Evolutionary conservation across 2,888 invertebrate species (phyloP), one percentile per base, ranked within the genome.

Genomic region (Conomelus anceps): DNA sequence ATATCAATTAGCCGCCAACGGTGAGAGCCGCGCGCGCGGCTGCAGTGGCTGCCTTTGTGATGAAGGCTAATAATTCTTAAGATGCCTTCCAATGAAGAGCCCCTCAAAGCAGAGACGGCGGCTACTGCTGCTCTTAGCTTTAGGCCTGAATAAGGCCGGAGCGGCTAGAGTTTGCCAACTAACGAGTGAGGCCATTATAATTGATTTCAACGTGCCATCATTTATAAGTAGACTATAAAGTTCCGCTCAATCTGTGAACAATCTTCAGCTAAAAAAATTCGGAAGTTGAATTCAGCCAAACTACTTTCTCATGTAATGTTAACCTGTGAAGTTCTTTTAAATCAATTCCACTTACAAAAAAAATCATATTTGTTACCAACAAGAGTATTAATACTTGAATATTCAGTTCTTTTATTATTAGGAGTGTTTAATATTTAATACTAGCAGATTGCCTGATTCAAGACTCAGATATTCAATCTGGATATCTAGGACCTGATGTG

Each of bases 1-100:
- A 86, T 86, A 86, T 86, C 86, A 86, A 86, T 86, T 86, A 86
- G 86, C 29, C n/a, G 22, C 24, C 24, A 85, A 85, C 26, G 4
- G 26, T 11, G 4, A 11, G 63, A 63, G 63, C 1, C 4, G n/a
- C n/a, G n/a, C n/a, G 63, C 63, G 63, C 7, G 63, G 63, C 34
- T 34, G 34, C 34, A 34, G 34, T 13, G 34, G 34, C 63, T 63
- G 63, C 63, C n/a, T 63, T 6, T 63, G 1, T 63, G n/a, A 63
- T 63, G 63, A 63, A 63, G n/a, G n/a, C 63, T n/a, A 63, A 63
- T 63, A 63, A 63, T 63, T 63, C 63, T 63, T 63, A 63, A 63
- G 63, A 63, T 63, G 63, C 63, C 34, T 63, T 63, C 63, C 63
- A 63, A 63, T 63, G 63, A 63, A 63, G 63, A 63, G 63, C 63